Percentiles rank a stretch among this genome's conserved stretches.
These are phyloP conservation scores for Eudyptes chrysolophus DNA, from an alignment of 2,113 vertebrate genomes.

Conservation along the genomic window DNA sequence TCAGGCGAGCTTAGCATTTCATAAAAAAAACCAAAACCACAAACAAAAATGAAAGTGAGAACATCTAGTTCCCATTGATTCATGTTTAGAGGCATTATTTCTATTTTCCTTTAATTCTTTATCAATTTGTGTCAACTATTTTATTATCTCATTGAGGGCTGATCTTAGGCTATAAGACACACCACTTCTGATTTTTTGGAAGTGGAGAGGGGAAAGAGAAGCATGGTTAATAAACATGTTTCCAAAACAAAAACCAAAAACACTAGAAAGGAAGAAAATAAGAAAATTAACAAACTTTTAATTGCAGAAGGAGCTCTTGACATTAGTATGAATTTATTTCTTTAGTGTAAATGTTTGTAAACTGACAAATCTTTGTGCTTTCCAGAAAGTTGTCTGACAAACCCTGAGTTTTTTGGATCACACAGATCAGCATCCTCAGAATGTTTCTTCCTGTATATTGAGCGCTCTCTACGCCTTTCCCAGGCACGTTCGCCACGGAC, in stretches of 20 bases:
- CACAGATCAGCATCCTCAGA: background rate
- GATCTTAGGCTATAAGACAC: background rate
- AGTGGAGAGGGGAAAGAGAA: background rate
- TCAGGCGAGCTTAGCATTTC: background rate
- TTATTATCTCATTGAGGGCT: background rate
- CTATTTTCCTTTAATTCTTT: background rate
- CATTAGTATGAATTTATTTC: background rate
- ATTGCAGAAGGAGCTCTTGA: background rate
- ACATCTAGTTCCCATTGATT: background rate
- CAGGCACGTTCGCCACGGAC: background rate
- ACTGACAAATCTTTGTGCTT: background rate
- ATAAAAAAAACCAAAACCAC: background rate
- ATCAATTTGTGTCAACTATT: background rate
- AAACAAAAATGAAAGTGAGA: background rate
- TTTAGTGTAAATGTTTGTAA: background rate
- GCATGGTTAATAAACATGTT: background rate
- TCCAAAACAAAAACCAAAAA: background rate
- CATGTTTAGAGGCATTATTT: background rate
- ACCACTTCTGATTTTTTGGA: background rate
- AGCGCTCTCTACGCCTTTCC: background rate
- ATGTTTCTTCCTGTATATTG: background rate
- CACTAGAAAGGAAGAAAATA: background rate
- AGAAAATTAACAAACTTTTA: background rate
- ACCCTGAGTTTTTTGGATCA: background rate
- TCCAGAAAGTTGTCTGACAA: background rate